phyloP scores from a whole-genome alignment of 2,888 invertebrate genomes.

The Villa cingulata region DNA sequence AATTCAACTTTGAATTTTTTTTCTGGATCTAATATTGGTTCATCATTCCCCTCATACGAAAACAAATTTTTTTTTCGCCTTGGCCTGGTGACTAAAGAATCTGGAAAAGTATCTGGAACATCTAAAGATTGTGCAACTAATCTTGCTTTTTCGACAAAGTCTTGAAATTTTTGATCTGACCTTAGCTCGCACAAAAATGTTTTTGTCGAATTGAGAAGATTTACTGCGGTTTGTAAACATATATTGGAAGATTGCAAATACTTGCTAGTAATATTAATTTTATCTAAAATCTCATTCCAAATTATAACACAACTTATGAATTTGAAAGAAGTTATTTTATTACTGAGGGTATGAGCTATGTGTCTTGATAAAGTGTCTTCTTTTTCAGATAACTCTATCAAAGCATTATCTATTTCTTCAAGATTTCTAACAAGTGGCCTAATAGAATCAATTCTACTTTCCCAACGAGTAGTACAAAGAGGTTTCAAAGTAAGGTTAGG shows the following conservation, averaged over 20 bases:
- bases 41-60: too few species aligned
- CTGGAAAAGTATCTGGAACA: too few species aligned
- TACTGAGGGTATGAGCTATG: conserved; percentile 3
- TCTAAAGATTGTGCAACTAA: too few species aligned
- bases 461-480: conserved; percentile 6
- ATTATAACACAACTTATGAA: conserved; percentile 4
- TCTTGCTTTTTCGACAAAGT: too few species aligned
- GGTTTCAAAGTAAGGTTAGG: conserved; percentile 6
- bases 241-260: not conserved
- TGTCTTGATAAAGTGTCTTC: not conserved
- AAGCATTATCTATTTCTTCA: not conserved
- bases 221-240: too few species aligned
- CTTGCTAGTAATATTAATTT: conserved; percentile 3
- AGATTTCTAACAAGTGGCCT: not conserved
- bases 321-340: conserved; percentile 5
- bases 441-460: not conserved
- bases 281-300: conserved; percentile 8
- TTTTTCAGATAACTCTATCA: not conserved
- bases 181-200: too few species aligned
- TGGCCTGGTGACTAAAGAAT: too few species aligned
- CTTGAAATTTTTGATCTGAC: too few species aligned
- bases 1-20: not conserved
- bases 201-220: too few species aligned
- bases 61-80: too few species aligned
- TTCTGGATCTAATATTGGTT: not conserved